Evolutionary conservation across 2,888 invertebrate species (phyloP), one percentile per base, ranked within the genome.

Genomic region (Chydorus sphaericus): DNA sequence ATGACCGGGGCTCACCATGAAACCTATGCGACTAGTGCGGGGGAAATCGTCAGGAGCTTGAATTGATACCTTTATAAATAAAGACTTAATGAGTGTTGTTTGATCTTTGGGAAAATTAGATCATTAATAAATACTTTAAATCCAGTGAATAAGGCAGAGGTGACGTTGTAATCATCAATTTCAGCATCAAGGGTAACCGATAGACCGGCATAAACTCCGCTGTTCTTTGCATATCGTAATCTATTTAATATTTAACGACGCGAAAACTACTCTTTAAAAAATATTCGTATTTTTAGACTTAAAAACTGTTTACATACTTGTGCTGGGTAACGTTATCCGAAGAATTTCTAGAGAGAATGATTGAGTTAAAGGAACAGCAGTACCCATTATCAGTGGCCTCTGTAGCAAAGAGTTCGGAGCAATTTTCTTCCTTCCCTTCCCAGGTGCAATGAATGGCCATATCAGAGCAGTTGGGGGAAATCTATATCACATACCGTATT

Each of bases 281-380:
- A n/a, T n/a, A n/a, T n/a, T n/a, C n/a, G n/a, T n/a, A n/a, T n/a
- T 4, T n/a, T n/a, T n/a, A n/a, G n/a, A n/a, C n/a, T n/a, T n/a
- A n/a, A n/a, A n/a, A n/a, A n/a, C n/a, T n/a, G n/a, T n/a, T n/a
- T n/a, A n/a, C n/a, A n/a, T n/a, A n/a, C n/a, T n/a, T n/a, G n/a
- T n/a, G n/a, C n/a, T n/a, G n/a, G n/a, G n/a, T n/a, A n/a, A n/a
- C n/a, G n/a, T n/a, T n/a, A n/a, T n/a, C n/a, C n/a, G n/a, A n/a
- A n/a, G 50, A 23, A 44, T 23, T n/a, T 14, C 31, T 28, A 11
- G 20, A 20, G n/a, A 31, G 11, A 4, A 29, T 11, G 16, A 56
- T 44, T n/a, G 56, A 37, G 48, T 58, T 58, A 29, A 58, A 58
- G n/a, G 58, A 50, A 44, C 56, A 58, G 38, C 58, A 58, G 30